Evolutionary conservation across 2,113 vertebrate genomes (phyloP), one percentile per base, ranked within the genome.

Genomic region (Cyanoliseus patagonus): DNA sequence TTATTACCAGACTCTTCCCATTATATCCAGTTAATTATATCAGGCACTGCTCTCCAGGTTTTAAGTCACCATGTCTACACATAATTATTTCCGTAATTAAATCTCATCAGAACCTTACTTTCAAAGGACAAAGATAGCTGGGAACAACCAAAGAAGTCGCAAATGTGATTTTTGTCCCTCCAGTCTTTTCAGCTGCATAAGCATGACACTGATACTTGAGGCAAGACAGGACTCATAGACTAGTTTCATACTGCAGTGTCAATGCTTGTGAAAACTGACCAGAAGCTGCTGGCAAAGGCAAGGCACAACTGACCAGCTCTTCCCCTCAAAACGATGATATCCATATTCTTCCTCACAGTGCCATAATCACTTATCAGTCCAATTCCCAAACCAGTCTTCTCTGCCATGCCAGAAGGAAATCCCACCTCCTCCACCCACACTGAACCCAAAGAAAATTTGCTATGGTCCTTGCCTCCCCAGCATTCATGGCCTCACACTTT

Each of bases 181-280:
- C 41, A 30, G 3, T 31, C 19, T 27, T 59, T 78, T 39, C 51
- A 9, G 1, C 4, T 17, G 24, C 2, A 19, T 31, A 47, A 37
- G 16, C 18, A 46, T 2, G 9, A 67, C 0, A 1, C 13, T 1
- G 0, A 49, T 20, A 67, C 17, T 35, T 82, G 37, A 17, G 27
- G 17, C 2, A 5, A 6, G 7, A 44, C 62, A 61, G 23, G 28
- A 74, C 9, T 23, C 23, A 66, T 3, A 44, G 22, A 33, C 25
- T n/a, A 64, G 15, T 55, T 52, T 61, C 0, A 1, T 37, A 30
- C 25, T 42, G 31, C 33, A 55, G 17, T 13, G 27, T 49, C 19
- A 70, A 0, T 49, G 30, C 44, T 22, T 81, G 13, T 31, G 66
- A 70, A 90, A 70, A 37, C 14, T 85, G 46, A 72, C 9, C 22